phyloP scores from a whole-genome alignment of 2,113 vertebrate species.

The Passer montanus region DNA sequence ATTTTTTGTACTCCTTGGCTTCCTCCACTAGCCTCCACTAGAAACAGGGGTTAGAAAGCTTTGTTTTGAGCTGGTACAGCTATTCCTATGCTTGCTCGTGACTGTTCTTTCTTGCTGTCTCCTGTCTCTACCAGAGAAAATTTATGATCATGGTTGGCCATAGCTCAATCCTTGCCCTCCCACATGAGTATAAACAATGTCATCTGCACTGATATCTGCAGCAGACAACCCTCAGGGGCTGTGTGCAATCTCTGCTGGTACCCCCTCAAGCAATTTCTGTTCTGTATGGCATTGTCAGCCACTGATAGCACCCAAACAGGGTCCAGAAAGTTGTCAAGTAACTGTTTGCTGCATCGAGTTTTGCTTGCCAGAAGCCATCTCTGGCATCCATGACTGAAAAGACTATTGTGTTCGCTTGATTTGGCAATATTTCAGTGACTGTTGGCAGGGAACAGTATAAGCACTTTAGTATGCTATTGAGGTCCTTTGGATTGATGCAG shows the following conservation, averaged over 20 bases:
- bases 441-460: constrained; percentile 58
- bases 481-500: constrained; percentile 66
- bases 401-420: constrained; percentile 59
- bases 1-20: background rate
- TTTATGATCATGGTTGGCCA: constrained; percentile 21
- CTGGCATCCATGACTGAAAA: constrained; percentile 63
- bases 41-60: background rate
- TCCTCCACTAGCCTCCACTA: background rate
- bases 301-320: constrained; percentile 69
- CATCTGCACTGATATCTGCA: constrained; percentile 59
- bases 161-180: constrained; percentile 56
- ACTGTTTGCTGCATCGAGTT: constrained; percentile 61
- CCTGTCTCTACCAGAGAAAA: constrained; percentile 13
- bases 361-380: constrained; percentile 65
- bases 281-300: constrained; percentile 58
- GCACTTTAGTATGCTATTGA: constrained; percentile 64
- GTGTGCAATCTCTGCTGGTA: constrained; percentile 58
- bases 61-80: background rate
- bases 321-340: constrained; percentile 71
- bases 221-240: constrained; percentile 64
- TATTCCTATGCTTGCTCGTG: background rate
- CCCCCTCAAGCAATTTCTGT: constrained; percentile 51
- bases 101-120: constrained; percentile 16
- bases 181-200: constrained; percentile 45
- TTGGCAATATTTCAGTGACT: constrained; percentile 70